Evolutionary conservation across 37 sponge, comb jelly and placozoan genomes (phyloP), one percentile per base, ranked within the genome.

Genomic region (Dysidea cf. avara): DNA sequence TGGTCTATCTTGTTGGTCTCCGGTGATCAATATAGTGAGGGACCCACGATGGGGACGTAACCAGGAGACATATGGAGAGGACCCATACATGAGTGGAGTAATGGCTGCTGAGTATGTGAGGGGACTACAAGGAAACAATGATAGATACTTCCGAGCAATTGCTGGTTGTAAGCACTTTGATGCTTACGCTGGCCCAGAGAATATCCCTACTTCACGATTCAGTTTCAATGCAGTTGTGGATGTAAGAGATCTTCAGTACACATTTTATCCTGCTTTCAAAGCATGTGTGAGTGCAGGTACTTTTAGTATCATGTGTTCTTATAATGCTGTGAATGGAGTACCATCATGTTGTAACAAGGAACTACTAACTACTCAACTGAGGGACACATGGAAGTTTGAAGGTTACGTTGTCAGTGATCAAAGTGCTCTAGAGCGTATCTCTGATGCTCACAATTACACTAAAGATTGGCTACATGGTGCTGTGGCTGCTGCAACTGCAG

Each of bases 291-390:
- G 53, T 26, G 84, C 60, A 31, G 86, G 80, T 20, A 60, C 75
- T 2, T 28, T 78, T 37, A 64, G 61, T 53, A 39, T 71, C 73
- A 87, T 87, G 88, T 87, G 88, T 56, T 69, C 72, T 73, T 87
- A 87, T 73, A 87, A 87, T 47, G 78, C 83, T 28, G 51, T 83
- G 65, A 83, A 83, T 61, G 84, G 84, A 38, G 71, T 83, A 0
- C 84, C 84, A 24, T 54, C 77, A 14, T 83, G 84, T 76, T 77
- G 77, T 35, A 83, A 75, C 49, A 50, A 39, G 21, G 53, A 65
- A 31, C 71, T 83, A 24, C 47, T 70, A 28, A 76, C 64, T 16
- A 57, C 62, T 17, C 17, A 76, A 3, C 46, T 70, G 13, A 29
- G 84, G 34, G 57, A 63, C n/a, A 39, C 17, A 6, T 77, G 84